phyloP scores from a whole-genome alignment of 2,888 invertebrate genomes.

The Coelopa pilipes region DNA sequence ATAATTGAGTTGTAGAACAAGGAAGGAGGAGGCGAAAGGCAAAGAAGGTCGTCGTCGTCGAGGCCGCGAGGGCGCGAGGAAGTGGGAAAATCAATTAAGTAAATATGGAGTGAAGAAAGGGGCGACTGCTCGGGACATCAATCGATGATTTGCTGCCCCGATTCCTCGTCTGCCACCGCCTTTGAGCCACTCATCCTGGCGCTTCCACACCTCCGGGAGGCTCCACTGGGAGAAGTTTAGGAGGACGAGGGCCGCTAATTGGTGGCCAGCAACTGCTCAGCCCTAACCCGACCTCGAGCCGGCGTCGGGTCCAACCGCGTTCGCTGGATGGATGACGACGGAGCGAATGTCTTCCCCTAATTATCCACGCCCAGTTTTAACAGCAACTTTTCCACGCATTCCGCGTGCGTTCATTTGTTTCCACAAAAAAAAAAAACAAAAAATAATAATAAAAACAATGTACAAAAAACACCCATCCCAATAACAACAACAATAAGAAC shows the following conservation, averaged over 20 bases:
- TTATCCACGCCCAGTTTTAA: conserved; percentile 28
- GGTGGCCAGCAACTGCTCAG: too few relatives aligned
- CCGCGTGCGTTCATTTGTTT: conserved; percentile 16
- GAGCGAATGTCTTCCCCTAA: not conserved
- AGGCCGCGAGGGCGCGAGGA: not conserved
- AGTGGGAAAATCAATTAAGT: not conserved
- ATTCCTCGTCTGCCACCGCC: too few relatives aligned
- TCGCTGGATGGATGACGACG: too few relatives aligned
- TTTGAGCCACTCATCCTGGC: too few relatives aligned
- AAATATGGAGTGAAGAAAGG: not conserved
- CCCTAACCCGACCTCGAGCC: too few relatives aligned
- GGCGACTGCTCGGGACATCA: not conserved
- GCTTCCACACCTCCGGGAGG: too few relatives aligned
- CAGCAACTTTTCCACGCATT: conserved; percentile 23
- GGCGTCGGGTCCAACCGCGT: too few relatives aligned
- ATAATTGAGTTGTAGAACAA: conserved; percentile 54
- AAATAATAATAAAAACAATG: too few relatives aligned
- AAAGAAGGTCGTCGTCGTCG: not conserved
- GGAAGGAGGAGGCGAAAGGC: not conserved
- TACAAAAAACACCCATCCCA: too few relatives aligned
- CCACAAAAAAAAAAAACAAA: not conserved
- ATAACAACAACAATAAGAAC: too few relatives aligned
- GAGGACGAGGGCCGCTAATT: too few relatives aligned
- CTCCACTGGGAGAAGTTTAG: not conserved
- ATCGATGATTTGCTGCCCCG: not conserved